Evolutionary conservation across 2,888 invertebrate species (phyloP), one percentile per base, ranked within the genome.

Genomic region (Cerceris rybyensis): DNA sequence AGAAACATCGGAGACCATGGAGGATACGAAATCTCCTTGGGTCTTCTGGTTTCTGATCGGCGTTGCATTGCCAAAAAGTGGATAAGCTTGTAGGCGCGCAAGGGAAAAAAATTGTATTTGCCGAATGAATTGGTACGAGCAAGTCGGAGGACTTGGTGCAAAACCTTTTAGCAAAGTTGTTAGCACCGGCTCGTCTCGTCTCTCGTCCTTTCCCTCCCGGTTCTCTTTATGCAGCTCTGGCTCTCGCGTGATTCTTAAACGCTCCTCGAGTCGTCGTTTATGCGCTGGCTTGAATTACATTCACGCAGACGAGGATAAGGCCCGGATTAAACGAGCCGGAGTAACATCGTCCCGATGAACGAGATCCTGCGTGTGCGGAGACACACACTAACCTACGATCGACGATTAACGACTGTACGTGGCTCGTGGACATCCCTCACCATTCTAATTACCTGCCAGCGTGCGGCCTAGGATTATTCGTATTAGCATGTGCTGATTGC

Each of bases 391-490:
- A n/a, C 49, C 59, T 66, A 57, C 64, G 28, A 55, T 58, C 64
- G 55, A 71, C 80, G 76, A 82, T 84, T 76, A 86, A 82, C 80
- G 79, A 67, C 55, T 81, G 64, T 75, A 73, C 71, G 67, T 77
- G 68, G 73, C 80, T 81, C 80, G 87, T 86, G 85, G 85, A 88
- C 87, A 88, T 88, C 85, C 86, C 85, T 89, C 87, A 85, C 83
- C 87, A 82, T 85, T 88, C 89, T 89, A 88, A 89, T 89, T 88
- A 88, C 86, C 86, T 87, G 89, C 89, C 88, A 88, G 86, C 87
- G 84, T 86, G 87, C 78, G 84, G 84, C 80, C 82, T 76, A 75
- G 78, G 76, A 83, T 85, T 82, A 86, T 83, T 78, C 82, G 83
- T 86, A 88, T 86, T 88, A 87, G 84, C 86, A 86, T 87, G 86